Base-by-base conservation (phyloP, 2,888 invertebrate species). In the Phrixothrix hirtus region DNA sequence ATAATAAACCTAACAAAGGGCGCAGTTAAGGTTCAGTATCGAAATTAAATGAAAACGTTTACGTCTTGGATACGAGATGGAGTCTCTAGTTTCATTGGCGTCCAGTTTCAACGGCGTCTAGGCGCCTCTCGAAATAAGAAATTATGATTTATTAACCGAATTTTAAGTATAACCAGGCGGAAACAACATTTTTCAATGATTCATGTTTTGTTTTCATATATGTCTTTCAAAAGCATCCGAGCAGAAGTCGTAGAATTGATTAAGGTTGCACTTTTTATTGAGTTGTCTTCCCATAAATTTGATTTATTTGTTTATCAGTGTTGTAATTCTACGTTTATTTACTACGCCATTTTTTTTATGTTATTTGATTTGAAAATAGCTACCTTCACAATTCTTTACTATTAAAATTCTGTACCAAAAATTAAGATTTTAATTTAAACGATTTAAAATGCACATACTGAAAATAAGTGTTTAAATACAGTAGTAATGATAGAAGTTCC, bases 51-150 rank as follows among this genome's bases (percentile, higher is more conserved):
- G 30, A 31, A 12, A 21, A 21, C 26, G 47, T 66, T 63, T 36
- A 49, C 55, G 48, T 61, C 60, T 65, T 59, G 51, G 55, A 58
- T 55, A 47, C 48, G 57, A 65, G 65, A 65, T 63, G 65, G 66
- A 60, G 61, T 45, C 61, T 57, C 52, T 53, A 56, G 61, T 62
- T 43, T 50, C 49, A 36, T 42, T 59, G 60, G 63, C 63, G 56
- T 67, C 61, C 59, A 58, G 59, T 66, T 61, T 61, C 62, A 58
- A 57, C 65, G 67, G 55, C 66, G 60, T 60, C 59, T 57, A 55
- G 67, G 60, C 68, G 66, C 64, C 66, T 47, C 43, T 13, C 57
- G 61, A 67, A 66, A 60, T 68, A 69, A 70, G 70, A 70, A 70
- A 67, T 61, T 43, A 36, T 66, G 62, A 69, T 71, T 69, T 71